Evolutionary conservation across 1,140 invertebrate genomes (phyloP), one percentile per base, ranked within the genome.

Genomic region (Cylas formicarius): DNA sequence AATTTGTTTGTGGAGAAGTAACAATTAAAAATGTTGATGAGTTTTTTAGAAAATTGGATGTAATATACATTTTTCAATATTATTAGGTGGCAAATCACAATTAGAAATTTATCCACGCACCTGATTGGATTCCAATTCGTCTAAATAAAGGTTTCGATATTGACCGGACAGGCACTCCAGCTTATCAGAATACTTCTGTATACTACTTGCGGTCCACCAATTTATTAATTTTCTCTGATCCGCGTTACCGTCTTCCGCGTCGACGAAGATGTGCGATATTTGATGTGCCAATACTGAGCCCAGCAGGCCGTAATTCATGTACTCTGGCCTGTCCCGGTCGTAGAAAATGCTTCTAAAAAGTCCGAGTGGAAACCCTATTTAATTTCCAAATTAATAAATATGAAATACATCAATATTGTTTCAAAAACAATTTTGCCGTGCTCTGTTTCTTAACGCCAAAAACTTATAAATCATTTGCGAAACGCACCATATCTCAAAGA

Each of bases 201-300:
- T 26, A 27, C 48, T 60, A 10, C 37, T 36, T 0, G 54, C 26
- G 16, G 53, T 44, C 53, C 52, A 60, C 50, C 48, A 55, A 29
- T 46, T 55, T 27, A 52, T 49, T 9, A 49, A 19, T 17, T n/a
- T n/a, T 52, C 44, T 41, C 44, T 45, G 16, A 45, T 29, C 16
- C 10, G 11, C 23, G 27, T 26, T 29, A 22, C 32, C 35, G 3
- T 19, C 32, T 27, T 18, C 43, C 16, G 50, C 56, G 23, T 50
- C 43, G n/a, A 55, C 37, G 38, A 58, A 54, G 37, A 60, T 57
- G 61, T 96, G 90, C 0, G 89, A 93, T 29, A 96, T 88, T 73
- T 96, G 90, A 58, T 93, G 90, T 1, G 89, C 90, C 64, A 96
- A 90, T 3, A 94, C 84, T 55, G 88, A 90, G 4, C 90, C 90